Conservation (phyloP, 2,797 vertebrate genomes). For the Acridotheres tristis region DNA sequence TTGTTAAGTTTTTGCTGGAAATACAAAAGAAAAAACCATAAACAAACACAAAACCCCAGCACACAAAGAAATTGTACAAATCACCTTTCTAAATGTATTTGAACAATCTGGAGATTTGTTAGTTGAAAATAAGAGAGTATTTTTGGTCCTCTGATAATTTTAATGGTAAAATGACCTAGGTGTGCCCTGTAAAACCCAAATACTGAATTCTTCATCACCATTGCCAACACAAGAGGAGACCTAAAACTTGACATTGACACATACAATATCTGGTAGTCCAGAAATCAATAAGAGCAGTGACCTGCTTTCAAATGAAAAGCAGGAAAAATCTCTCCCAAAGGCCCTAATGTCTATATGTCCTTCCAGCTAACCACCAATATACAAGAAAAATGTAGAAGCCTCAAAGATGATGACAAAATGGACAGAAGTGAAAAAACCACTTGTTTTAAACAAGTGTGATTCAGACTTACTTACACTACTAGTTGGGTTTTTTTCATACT, state of each 20-base stretch:
- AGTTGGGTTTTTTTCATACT: not conserved
- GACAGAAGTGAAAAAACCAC: not conserved
- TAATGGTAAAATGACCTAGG: not conserved
- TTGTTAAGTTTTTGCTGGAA: not conserved
- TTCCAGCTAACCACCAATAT: not conserved
- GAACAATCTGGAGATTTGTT: not conserved
- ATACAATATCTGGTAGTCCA: conserved; percentile 33
- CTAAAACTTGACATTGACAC: conserved; percentile 40
- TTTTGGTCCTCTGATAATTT: not conserved
- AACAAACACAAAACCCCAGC: not conserved
- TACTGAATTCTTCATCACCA: not conserved
- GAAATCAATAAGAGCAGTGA: conserved; percentile 71
- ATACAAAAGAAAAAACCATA: not conserved
- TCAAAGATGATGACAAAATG: not conserved
- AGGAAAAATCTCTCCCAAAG: conserved; percentile 51
- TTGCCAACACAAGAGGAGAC: not conserved
- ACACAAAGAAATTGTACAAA: not conserved
- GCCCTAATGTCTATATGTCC: not conserved
- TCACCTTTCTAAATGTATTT: not conserved
- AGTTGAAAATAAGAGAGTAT: not conserved
- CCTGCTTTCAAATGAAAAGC: conserved; percentile 67
- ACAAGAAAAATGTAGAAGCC: not conserved
- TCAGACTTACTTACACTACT: not conserved
- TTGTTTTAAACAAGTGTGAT: not conserved
- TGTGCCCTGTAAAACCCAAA: not conserved